phyloP scores from a whole-genome alignment of 2,888 invertebrate genomes.

The Heliconius cydno region DNA sequence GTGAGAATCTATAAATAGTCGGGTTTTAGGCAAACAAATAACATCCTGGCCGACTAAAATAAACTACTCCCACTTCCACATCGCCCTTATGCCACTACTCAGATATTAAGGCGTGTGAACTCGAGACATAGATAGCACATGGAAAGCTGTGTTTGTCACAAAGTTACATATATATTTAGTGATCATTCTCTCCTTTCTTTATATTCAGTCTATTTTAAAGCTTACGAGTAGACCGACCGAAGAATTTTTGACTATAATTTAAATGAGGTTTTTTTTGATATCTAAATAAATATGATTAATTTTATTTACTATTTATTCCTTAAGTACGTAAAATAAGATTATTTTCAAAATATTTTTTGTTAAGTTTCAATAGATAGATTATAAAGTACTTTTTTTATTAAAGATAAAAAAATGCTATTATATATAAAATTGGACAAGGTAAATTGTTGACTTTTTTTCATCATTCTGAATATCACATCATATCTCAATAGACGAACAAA shows the following conservation, averaged over 20 bases:
- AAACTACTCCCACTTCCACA: slow-evolving; percentile 44
- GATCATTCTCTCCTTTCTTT: background rate
- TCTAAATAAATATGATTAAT: no score
- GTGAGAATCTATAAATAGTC: slow-evolving; percentile 45
- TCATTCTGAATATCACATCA: no score
- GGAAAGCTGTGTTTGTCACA: background rate
- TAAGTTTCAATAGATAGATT: no score
- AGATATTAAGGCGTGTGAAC: background rate
- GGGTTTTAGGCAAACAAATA: slow-evolving; percentile 41
- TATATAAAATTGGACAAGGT: background rate
- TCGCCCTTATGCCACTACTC: slow-evolving; percentile 29
- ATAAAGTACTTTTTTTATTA: no score
- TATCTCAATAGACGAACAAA: no score
- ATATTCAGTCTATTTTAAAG: background rate
- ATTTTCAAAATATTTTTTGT: no score
- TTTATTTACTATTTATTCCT: no score
- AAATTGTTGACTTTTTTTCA: background rate
- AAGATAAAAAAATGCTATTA: no score
- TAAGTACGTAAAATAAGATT: no score
- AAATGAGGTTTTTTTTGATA: no score
- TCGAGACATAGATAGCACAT: slow-evolving; percentile 1
- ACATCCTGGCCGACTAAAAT: slow-evolving; percentile 49
- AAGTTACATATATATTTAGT: background rate
- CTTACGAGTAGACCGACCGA: no score
- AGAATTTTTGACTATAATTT: no score